These are phyloP conservation scores for Phrynosoma blainvillii DNA, from an alignment of 2,113 vertebrate species.

Conservation along the genomic window DNA sequence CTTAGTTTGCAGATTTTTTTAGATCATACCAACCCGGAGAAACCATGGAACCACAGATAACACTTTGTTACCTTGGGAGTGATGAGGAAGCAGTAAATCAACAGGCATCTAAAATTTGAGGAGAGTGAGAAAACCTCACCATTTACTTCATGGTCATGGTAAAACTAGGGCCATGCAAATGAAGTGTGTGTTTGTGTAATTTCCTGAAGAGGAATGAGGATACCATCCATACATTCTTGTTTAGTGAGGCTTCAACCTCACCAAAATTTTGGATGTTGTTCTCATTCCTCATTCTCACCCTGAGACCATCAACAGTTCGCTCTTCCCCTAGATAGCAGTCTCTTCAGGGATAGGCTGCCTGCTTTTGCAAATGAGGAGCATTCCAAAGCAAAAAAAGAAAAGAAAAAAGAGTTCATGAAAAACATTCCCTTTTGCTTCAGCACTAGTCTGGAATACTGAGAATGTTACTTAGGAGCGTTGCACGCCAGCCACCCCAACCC, in stretches of 20 bases:
- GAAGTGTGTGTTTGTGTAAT: background rate
- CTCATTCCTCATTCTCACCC: background rate
- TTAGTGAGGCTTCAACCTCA: background rate
- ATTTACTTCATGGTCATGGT: background rate
- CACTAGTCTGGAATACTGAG: constrained; percentile 33
- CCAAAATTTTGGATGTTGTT: no score
- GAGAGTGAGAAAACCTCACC: background rate
- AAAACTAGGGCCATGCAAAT: background rate
- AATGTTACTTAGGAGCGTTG: constrained; percentile 43
- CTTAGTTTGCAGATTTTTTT: background rate
- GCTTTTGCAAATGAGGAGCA: background rate
- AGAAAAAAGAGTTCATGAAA: background rate
- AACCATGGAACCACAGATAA: background rate
- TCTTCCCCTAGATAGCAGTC: background rate
- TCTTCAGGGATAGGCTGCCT: background rate
- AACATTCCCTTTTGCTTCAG: background rate
- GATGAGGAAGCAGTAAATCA: background rate
- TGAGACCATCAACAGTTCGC: background rate
- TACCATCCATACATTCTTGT: background rate
- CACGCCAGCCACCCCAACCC: no score
- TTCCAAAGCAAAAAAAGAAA: background rate
- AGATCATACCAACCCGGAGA: background rate
- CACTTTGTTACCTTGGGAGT: background rate
- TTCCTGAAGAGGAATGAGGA: background rate
- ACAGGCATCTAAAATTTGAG: background rate